A percentile compares a stretch with the other conserved stretches of the same genome.
These are phyloP conservation scores for Bursaphelenchus mucronatus DNA, from an alignment of 1,140 invertebrate species.

Conservation along the genomic window DNA sequence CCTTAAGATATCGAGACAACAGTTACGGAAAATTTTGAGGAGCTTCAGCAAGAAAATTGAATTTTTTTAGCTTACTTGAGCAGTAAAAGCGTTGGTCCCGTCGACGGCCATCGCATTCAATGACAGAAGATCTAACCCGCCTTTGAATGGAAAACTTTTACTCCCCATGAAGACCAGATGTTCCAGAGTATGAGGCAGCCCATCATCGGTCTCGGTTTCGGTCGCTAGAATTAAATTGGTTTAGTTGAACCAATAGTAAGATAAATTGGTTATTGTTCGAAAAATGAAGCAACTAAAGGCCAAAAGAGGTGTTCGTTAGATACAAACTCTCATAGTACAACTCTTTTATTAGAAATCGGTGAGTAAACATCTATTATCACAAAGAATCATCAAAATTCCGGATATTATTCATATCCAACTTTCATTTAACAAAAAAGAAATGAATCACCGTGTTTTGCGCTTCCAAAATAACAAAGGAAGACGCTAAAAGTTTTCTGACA, in stretches of 20 bases:
- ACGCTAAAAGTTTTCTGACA: too few species aligned
- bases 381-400: too few species aligned
- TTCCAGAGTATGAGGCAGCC: conserved; percentile 83
- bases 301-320: background rate
- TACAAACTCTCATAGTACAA: background rate
- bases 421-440: too few species aligned
- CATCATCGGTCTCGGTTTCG: conserved; percentile 83
- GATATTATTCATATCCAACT: too few species aligned
- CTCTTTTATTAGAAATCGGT: too few species aligned
- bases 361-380: too few species aligned
- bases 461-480: too few species aligned
- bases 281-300: conserved; percentile 7
- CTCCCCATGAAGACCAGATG: conserved; percentile 86
- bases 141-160: conserved; percentile 77
- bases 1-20: conserved; percentile 66
- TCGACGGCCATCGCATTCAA: conserved; percentile 49
- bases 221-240: conserved; percentile 68
- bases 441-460: too few species aligned
- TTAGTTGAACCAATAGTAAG: conserved; percentile 15
- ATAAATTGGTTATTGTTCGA: background rate
- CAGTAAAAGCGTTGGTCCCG: conserved; percentile 27
- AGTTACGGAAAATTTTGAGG: background rate
- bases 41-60: background rate
- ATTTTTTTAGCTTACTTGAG: background rate
- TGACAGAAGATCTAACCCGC: conserved; percentile 79